Conservation (phyloP, 2,888 invertebrate species). For the Drosophila ustulata region DNA sequence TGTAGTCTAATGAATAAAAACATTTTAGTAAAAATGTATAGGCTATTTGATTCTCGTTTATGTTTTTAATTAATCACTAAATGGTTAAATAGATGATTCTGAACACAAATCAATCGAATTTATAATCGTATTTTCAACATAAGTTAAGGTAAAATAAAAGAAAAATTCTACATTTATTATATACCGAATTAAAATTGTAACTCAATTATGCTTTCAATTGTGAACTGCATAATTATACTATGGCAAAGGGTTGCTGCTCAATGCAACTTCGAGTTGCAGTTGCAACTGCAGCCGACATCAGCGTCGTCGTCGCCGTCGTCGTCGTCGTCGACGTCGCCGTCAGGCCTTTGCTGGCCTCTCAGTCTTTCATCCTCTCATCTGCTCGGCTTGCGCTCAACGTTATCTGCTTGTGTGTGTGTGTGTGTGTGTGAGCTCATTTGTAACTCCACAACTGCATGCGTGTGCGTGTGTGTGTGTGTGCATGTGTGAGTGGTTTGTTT, state of each 20-base stretch:
- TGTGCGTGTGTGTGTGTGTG: conserved; percentile 18
- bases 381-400: conserved; percentile 7
- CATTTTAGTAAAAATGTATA: too few species aligned
- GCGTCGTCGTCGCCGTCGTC: background rate
- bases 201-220: background rate
- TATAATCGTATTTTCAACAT: too few species aligned
- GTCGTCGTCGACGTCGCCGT: background rate
- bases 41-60: too few species aligned
- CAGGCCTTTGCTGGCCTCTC: background rate
- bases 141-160: too few species aligned
- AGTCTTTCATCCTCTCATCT: background rate
- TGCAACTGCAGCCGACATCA: background rate
- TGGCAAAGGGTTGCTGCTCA: conserved; percentile 8
- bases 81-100: too few species aligned
- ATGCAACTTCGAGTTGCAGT: conserved; percentile 10
- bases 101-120: too few species aligned
- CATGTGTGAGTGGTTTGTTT: conserved; percentile 9
- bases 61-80: too few species aligned
- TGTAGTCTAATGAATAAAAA: too few species aligned
- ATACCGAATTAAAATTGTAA: conserved; percentile 2
- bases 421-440: conserved; percentile 35
- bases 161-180: background rate
- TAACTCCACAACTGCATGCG: conserved; percentile 7
- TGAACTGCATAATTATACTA: conserved; percentile 7
- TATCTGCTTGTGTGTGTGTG: conserved; percentile 43